These are phyloP conservation scores for Plestiodon gilberti DNA, from an alignment of 2,113 vertebrate species.

Conservation along the genomic window DNA sequence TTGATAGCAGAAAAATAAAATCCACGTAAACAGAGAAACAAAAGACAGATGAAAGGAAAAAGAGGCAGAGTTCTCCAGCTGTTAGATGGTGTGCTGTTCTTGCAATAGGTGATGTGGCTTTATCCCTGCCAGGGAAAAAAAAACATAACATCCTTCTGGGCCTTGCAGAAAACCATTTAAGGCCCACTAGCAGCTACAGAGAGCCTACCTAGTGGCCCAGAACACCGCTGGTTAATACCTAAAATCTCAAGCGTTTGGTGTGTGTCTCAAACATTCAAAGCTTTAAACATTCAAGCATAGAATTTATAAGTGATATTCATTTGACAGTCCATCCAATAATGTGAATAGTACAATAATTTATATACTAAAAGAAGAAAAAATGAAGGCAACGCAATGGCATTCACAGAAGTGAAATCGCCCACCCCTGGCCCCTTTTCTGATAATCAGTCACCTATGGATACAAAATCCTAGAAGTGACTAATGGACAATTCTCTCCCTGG, in stretches of 20 bases:
- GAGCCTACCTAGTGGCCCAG: neutral
- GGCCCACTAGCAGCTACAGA: conserved; percentile 16
- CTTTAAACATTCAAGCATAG: conserved; percentile 48
- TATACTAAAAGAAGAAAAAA: neutral
- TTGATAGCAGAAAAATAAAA: conserved; percentile 40
- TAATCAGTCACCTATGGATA: conserved; percentile 50
- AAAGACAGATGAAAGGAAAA: conserved; percentile 35
- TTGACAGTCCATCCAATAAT: conserved; percentile 52
- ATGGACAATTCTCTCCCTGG: conserved; percentile 56
- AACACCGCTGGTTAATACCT: conserved; percentile 40
- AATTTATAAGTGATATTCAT: conserved; percentile 53
- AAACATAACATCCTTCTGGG: neutral
- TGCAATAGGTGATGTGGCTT: conserved; percentile 1
- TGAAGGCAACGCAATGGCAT: conserved; percentile 38
- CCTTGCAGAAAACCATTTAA: conserved; percentile 44
- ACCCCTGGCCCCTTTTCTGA: conserved; percentile 50
- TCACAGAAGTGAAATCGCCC: conserved; percentile 55
- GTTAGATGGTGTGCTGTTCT: neutral
- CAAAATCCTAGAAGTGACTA: conserved; percentile 59
- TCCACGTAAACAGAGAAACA: conserved; percentile 23
- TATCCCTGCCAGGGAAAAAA: neutral
- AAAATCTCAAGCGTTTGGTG: conserved; percentile 51
- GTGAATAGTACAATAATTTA: conserved; percentile 46
- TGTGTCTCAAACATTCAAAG: conserved; percentile 29
- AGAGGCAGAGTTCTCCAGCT: conserved; percentile 9